phyloP scores from a whole-genome alignment of 2,113 vertebrate species.

The Ceyx cyanopectus region DNA sequence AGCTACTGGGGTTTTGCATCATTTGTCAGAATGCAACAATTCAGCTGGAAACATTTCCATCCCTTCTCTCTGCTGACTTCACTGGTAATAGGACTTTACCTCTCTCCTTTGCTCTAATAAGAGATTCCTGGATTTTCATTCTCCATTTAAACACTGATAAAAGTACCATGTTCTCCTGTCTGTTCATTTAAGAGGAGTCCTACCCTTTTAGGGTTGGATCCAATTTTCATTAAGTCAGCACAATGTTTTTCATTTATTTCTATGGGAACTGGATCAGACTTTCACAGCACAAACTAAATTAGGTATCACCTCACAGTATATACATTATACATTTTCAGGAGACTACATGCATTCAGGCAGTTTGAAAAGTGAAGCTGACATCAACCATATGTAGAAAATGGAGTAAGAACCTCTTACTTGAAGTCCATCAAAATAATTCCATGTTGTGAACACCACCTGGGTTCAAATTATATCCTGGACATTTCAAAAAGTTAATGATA shows the following conservation, averaged over 20 bases:
- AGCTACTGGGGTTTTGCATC: slow-evolving; percentile 1
- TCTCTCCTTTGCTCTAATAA: not conserved
- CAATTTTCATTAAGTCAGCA: not conserved
- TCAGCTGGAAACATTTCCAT: not conserved
- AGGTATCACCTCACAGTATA: not conserved
- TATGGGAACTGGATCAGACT: not conserved
- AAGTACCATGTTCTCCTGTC: not conserved
- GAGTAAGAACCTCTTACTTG: not conserved
- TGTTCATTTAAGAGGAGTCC: not conserved
- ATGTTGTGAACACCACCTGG: not conserved
- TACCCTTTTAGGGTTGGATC: not conserved
- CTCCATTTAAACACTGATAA: not conserved
- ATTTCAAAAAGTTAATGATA: not conserved
- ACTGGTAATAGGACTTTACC: not conserved
- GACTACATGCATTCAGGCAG: not conserved
- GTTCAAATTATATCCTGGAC: not conserved
- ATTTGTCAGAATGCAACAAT: not conserved
- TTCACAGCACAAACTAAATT: not conserved
- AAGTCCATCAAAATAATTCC: not conserved
- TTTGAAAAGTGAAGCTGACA: slow-evolving; percentile 3
- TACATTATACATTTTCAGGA: not conserved
- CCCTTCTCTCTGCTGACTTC: slow-evolving; percentile 15
- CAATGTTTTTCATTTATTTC: slow-evolving; percentile 12
- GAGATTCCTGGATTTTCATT: not conserved
- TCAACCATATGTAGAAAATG: not conserved